Base-by-base conservation (phyloP, 2,888 invertebrate genomes). In the Andrena hattorfiana region DNA sequence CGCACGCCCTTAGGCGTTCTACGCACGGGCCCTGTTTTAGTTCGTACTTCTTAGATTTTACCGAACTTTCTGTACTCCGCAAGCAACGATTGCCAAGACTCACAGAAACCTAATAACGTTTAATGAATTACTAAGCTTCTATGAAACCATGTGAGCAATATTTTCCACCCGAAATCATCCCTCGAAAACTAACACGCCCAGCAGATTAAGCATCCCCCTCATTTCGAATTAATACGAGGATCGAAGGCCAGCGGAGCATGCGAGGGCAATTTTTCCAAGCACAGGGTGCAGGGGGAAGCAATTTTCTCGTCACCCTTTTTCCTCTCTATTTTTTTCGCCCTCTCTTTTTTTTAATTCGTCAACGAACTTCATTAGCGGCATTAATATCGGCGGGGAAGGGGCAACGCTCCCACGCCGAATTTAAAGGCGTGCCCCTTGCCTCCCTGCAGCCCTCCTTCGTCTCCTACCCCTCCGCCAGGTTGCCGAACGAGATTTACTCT, bases 401-500 rank as follows among this genome's bases (percentile, higher is more conserved):
- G 59, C 66, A 59, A 66, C 64, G 26, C 42, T 26, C 10, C 64
- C 51, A 10, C 63, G 72, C 60, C 77, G 74, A 86, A 86, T 85
- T 87, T 86, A 71, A 73, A 42, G 77, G 68, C 66, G 56, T 10
- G 10, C 20, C 56, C 56, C 56, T 26, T 8, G n/a, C 56, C 56
- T 42, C 42, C 42, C 42, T 16, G 42, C 42, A 42, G 42, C 42
- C 42, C 16, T 42, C 16, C 42, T 42, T 42, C 42, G 16, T 42
- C 42, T 16, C 42, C 42, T 42, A 42, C 20, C 23, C 56, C 8
- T 63, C 79, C 76, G 51, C 64, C 68, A 67, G 49, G 54, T 71
- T 16, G 81, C 75, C 89, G 90, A 89, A 89, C 89, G 89, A 90
- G 91, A 90, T 91, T 91, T 89, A 90, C 87, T 88, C 89, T 88